A percentile compares a stretch with the other conserved stretches of the same genome.
phyloP scores from a whole-genome alignment of 1,140 invertebrate species.

The Saccostrea echinata region DNA sequence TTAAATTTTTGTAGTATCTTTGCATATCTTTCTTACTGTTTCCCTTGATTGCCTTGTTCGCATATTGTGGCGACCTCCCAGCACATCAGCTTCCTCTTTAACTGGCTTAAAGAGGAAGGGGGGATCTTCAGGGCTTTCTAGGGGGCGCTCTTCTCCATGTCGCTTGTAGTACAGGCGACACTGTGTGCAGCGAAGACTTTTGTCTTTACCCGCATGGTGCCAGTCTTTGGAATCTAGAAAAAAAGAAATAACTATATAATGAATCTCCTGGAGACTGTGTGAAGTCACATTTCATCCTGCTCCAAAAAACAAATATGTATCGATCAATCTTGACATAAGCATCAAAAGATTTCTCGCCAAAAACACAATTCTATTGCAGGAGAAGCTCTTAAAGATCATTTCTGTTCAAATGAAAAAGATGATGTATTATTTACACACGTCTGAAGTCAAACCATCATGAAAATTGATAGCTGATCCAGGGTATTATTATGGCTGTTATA shows the following conservation, averaged over 20 bases:
- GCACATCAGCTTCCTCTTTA: slow-evolving; percentile 82
- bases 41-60: slow-evolving; percentile 80
- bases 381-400: slow-evolving; percentile 11
- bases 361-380: not conserved
- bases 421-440: not conserved
- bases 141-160: slow-evolving; percentile 85
- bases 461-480: slow-evolving; percentile 19
- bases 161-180: slow-evolving; percentile 91
- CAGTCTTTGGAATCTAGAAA: slow-evolving; percentile 85
- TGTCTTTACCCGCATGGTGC: slow-evolving; percentile 90
- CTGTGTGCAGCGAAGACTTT: slow-evolving; percentile 88
- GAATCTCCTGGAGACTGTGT: not conserved
- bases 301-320: not conserved
- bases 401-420: slow-evolving; percentile 24
- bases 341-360: not conserved
- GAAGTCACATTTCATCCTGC: not conserved
- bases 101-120: slow-evolving; percentile 87
- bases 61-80: slow-evolving; percentile 82
- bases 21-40: slow-evolving; percentile 61
- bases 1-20: too few species aligned
- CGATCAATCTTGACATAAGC: slow-evolving; percentile 1
- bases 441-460: slow-evolving; percentile 24
- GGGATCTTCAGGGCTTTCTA: slow-evolving; percentile 69
- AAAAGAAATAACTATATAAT: not conserved
- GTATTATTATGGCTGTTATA: slow-evolving; percentile 2